A percentile compares a stretch with the other conserved stretches of the same genome.
These are phyloP conservation scores for Glossophaga mutica DNA, from an alignment of 2,797 vertebrate genomes.

Conservation along the genomic window DNA sequence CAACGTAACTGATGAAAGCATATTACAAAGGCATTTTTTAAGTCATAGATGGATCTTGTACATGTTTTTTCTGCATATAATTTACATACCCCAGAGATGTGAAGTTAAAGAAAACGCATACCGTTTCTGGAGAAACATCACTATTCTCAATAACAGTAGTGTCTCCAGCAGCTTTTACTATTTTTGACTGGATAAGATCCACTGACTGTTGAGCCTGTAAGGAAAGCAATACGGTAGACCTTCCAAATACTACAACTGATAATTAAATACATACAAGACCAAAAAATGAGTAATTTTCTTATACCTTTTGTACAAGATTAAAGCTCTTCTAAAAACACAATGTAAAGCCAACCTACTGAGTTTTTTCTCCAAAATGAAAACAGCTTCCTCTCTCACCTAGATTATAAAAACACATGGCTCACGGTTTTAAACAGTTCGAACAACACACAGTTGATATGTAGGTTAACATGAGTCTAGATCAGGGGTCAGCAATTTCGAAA, in stretches of 20 bases:
- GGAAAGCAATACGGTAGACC: conserved; percentile 4
- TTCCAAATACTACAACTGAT: neutral
- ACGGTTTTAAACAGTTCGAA: neutral
- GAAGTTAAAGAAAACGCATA: conserved; percentile 76
- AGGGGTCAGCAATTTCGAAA: neutral
- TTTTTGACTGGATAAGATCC: conserved; percentile 93
- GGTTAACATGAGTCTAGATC: neutral
- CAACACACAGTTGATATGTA: neutral
- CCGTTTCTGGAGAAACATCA: conserved; percentile 87
- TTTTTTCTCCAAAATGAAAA: conserved; percentile 31
- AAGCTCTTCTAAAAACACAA: neutral
- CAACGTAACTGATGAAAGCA: neutral
- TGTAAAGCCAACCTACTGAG: neutral
- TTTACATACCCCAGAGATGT: neutral
- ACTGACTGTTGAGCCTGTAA: conserved; percentile 94
- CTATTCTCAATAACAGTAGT: conserved; percentile 92
- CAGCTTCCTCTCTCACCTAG: neutral
- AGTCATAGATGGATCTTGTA: neutral
- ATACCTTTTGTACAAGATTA: conserved; percentile 10
- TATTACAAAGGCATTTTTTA: neutral
- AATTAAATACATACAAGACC: neutral
- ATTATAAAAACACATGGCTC: neutral
- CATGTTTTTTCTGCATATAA: neutral
- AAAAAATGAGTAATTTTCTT: neutral
- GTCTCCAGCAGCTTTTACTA: conserved; percentile 89